A percentile compares a stretch with the other conserved stretches of the same genome.
These are phyloP conservation scores for Allophyes oxyacanthae DNA, from an alignment of 2,888 invertebrate species.

Conservation along the genomic window DNA sequence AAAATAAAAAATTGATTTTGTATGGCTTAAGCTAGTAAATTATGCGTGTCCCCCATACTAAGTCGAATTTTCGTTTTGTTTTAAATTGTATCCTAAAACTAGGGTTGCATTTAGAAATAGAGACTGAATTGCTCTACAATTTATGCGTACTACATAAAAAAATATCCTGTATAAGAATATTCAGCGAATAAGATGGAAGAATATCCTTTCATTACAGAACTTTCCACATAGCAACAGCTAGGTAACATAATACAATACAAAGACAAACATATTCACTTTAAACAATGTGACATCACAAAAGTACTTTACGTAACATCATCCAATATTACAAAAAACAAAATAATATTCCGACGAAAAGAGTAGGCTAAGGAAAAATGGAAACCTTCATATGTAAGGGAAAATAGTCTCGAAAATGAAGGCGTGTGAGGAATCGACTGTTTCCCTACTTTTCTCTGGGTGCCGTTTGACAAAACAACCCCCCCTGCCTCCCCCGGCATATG, in stretches of 20 bases:
- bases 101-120: no score
- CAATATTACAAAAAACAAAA: slow-evolving; percentile 59
- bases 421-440: slow-evolving; percentile 64
- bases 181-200: no score
- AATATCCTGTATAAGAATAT: no score
- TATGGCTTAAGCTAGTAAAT: no score
- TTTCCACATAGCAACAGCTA: slow-evolving; percentile 4
- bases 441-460: slow-evolving; percentile 73
- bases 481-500: slow-evolving; percentile 73
- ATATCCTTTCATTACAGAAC: slow-evolving; percentile 5
- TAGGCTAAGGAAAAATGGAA: slow-evolving; percentile 54
- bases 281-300: slow-evolving; percentile 57
- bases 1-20: no score
- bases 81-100: no score
- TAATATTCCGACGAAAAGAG: slow-evolving; percentile 52
- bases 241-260: slow-evolving; percentile 42
- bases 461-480: slow-evolving; percentile 86
- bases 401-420: slow-evolving; percentile 61
- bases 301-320: slow-evolving; percentile 53
- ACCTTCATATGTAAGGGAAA: slow-evolving; percentile 49
- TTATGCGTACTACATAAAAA: no score
- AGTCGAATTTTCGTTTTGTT: no score
- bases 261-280: slow-evolving; percentile 47
- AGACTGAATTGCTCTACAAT: no score
- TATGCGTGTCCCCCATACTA: no score